A percentile compares a stretch with the other conserved stretches of the same genome.
phyloP scores from a whole-genome alignment of 2,888 invertebrate species.

The Luperina nickerlii region DNA sequence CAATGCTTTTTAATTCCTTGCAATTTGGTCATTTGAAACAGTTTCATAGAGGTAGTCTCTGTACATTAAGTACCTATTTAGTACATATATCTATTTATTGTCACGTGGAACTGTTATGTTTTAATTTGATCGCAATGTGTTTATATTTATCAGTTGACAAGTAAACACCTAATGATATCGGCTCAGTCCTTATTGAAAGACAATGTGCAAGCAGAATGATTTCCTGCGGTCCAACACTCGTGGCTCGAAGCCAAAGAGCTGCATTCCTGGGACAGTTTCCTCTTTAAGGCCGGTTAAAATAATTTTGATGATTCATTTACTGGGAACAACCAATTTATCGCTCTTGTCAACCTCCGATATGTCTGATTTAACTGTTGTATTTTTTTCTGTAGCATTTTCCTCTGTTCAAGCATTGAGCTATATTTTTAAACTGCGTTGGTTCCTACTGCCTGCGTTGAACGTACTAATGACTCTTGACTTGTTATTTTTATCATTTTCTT shows the following conservation, averaged over 20 bases:
- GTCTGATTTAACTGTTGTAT: slow-evolving; percentile 16
- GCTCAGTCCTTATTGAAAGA: slow-evolving; percentile 71
- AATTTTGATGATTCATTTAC: slow-evolving; percentile 72
- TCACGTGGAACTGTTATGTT: slow-evolving; percentile 28
- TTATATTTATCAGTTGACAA: slow-evolving; percentile 41
- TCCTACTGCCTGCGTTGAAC: slow-evolving; percentile 3
- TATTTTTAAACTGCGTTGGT: slow-evolving; percentile 32
- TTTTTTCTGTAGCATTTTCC: slow-evolving; percentile 11
- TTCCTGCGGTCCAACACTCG: slow-evolving; percentile 70
- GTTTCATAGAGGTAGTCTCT: slow-evolving; percentile 16
- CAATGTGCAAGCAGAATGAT: slow-evolving; percentile 78
- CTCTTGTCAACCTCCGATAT: slow-evolving; percentile 12
- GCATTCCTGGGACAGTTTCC: slow-evolving; percentile 78
- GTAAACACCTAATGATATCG: slow-evolving; percentile 61
- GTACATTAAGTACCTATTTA: not conserved
- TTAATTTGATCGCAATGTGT: slow-evolving; percentile 47
- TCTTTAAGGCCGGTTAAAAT: slow-evolving; percentile 73
- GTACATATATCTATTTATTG: not conserved
- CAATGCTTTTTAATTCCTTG: slow-evolving; percentile 30
- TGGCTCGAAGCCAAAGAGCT: slow-evolving; percentile 81
- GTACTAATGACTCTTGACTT: not conserved
- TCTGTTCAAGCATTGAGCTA: slow-evolving; percentile 7
- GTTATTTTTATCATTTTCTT: slow-evolving; percentile 4
- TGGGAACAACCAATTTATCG: slow-evolving; percentile 37
- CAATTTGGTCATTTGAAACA: slow-evolving; percentile 22